Base-by-base conservation (phyloP, 2,113 vertebrate species). In the Phoxinus phoxinus region DNA sequence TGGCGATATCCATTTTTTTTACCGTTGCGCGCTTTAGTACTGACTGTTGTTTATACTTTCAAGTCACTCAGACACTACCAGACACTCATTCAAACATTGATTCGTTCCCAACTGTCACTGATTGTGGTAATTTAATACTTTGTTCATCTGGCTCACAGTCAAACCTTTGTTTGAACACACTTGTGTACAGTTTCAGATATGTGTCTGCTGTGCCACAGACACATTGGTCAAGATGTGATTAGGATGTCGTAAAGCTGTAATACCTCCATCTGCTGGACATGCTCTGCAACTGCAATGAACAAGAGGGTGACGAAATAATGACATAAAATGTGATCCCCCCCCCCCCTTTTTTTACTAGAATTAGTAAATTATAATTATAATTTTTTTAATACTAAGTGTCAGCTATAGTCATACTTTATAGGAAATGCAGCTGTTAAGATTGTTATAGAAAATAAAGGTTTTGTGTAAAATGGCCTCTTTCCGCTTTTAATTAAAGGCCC, bases 51-150 rank as follows among this genome's bases (percentile, higher is more conserved):
- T 82, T 82, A 82, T 69, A 35, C 4, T 27, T 27, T 69, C 46
- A 35, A 23, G 46, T 82, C 25, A 56, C 74, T 51, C 74, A 35
- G 74, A 77, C 74, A 56, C 25, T 82, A 51, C 67, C 44, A 35
- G 79, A 81, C 41, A 32, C 41, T 67, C 61, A 35, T 69, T 69
- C 63, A 82, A 35, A 30, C 27, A 35, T 15, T 82, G n/a, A 48
- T 69, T 82, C 25, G 53, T 35, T 48, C 41, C 32, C 15, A 69
- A 32, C 63, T 82, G 80, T 82, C 63, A 35, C 17, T 69, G 44
- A 69, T 44, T 69, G 63, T 44, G 27, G 63, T 82, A 25, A 82
- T 82, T 53, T 69, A 82, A 82, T 69, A 82, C 80, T 35, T 77
- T 77, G 4, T 35, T 30, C 44, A n/a, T 53, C 17, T 82, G 80